These are phyloP conservation scores for Microtus pennsylvanicus DNA, from an alignment of 2,113 vertebrate species.

Conservation along the genomic window DNA sequence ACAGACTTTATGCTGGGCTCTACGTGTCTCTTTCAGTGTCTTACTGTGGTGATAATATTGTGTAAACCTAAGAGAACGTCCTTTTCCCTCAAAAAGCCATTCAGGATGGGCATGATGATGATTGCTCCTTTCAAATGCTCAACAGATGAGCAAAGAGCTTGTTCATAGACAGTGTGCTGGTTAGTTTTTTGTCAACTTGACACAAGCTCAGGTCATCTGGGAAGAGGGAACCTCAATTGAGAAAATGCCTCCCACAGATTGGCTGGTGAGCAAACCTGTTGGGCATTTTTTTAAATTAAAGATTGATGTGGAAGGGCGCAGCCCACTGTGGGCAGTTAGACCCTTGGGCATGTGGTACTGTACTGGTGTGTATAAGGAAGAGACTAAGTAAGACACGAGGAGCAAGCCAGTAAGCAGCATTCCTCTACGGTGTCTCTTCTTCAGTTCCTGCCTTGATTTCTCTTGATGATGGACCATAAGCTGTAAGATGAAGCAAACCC, in stretches of 20 bases:
- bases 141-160: neutral
- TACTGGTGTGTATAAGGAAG: neutral
- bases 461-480: neutral
- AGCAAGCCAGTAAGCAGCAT: neutral
- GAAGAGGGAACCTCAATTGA: neutral
- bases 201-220: neutral
- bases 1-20: neutral
- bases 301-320: neutral
- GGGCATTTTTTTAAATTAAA: neutral
- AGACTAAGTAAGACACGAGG: neutral
- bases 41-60: neutral
- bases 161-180: no score
- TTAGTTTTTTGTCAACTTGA: neutral
- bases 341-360: neutral
- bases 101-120: neutral
- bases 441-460: neutral
- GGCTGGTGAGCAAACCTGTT: neutral
- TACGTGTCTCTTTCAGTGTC: neutral
- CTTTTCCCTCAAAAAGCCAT: neutral
- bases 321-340: neutral
- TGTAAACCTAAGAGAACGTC: neutral
- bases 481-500: neutral
- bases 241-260: neutral
- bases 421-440: neutral
- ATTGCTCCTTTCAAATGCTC: neutral